Percentiles rank a stretch among this genome's conserved stretches.
These are phyloP conservation scores for Lithophane socia DNA, from an alignment of 2,888 invertebrate species.

Conservation along the genomic window DNA sequence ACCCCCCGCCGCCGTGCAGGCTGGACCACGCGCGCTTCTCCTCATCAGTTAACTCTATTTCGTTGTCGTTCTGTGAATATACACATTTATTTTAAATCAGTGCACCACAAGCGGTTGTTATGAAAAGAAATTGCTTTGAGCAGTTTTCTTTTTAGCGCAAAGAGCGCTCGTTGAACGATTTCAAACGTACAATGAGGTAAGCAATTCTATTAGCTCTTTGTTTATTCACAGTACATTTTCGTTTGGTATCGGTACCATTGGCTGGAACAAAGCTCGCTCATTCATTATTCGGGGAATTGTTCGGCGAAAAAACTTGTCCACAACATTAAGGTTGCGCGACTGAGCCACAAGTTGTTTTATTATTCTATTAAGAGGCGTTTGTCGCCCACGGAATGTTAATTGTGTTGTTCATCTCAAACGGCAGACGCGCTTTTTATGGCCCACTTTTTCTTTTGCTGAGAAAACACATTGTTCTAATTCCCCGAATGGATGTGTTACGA, in stretches of 20 bases:
- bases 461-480: slow-evolving; percentile 41
- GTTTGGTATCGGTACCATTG: slow-evolving; percentile 58
- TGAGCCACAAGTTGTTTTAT: slow-evolving; percentile 70
- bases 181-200: slow-evolving; percentile 53
- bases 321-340: slow-evolving; percentile 53
- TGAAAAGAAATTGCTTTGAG: slow-evolving; percentile 39
- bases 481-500: slow-evolving; percentile 31
- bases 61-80: slow-evolving; percentile 81
- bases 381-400: slow-evolving; percentile 74
- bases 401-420: slow-evolving; percentile 64
- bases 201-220: slow-evolving; percentile 63
- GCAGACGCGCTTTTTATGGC: slow-evolving; percentile 25
- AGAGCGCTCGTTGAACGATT: slow-evolving; percentile 45
- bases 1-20: slow-evolving; percentile 90
- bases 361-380: slow-evolving; percentile 74
- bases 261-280: slow-evolving; percentile 57
- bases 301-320: slow-evolving; percentile 50
- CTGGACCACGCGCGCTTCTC: slow-evolving; percentile 92
- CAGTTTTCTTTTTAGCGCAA: slow-evolving; percentile 36
- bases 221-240: slow-evolving; percentile 50
- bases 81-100: slow-evolving; percentile 8
- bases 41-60: slow-evolving; percentile 88
- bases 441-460: slow-evolving; percentile 30
- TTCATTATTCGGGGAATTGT: slow-evolving; percentile 36
- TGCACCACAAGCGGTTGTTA: slow-evolving; percentile 19